Evolutionary conservation across 37 sponge, comb jelly and placozoan genomes (phyloP).

Genomic region (Chondrosia reniformis): DNA sequence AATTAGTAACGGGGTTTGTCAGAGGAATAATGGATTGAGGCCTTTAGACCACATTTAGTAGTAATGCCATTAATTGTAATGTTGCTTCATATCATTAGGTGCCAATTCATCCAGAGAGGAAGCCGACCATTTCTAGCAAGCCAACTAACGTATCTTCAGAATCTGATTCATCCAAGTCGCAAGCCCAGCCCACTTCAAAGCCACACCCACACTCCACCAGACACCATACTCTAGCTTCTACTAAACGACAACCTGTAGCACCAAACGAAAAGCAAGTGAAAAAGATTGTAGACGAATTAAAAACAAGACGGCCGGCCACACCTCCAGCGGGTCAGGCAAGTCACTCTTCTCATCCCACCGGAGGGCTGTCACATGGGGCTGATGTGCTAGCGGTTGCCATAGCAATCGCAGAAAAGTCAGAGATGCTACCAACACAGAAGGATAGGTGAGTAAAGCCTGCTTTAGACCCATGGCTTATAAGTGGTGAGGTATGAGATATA

Average conservation of each 20-base stretch:
- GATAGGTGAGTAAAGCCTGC: constrained; percentile 9
- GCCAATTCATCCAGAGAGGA: constrained; percentile 6
- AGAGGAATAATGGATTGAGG: no score
- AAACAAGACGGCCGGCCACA: neutral
- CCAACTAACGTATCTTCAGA: neutral
- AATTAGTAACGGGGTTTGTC: no score
- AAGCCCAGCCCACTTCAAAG: no score
- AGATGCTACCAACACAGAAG: neutral
- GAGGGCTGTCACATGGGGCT: constrained; percentile 8
- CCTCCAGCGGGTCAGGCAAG: neutral
- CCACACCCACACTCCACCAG: no score
- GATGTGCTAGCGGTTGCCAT: constrained; percentile 24
- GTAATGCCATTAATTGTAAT: no score
- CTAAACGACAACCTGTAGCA: constrained; percentile 20
- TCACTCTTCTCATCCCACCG: neutral
- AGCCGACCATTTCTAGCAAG: neutral
- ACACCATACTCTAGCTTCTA: no score
- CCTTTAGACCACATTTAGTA: no score
- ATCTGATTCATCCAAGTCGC: neutral
- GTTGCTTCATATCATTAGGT: no score
- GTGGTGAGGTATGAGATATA: no score
- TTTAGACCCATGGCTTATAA: no score
- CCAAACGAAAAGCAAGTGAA: neutral
- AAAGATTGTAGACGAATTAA: neutral
- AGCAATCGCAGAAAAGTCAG: constrained; percentile 14